phyloP scores from a whole-genome alignment of 2,888 invertebrate genomes.

The Pterobdella sp. region DNA sequence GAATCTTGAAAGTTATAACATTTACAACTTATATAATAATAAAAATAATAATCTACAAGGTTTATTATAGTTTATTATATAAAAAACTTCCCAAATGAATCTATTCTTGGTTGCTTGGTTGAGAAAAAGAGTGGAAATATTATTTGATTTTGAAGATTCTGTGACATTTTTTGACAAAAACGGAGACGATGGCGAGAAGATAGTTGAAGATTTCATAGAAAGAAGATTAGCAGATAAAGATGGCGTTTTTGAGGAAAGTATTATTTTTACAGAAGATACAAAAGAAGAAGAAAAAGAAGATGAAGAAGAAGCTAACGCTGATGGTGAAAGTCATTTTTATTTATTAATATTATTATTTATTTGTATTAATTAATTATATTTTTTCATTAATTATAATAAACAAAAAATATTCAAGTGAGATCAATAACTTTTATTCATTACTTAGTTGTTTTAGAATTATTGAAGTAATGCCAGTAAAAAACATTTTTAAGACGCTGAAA shows the following conservation, averaged over 20 bases:
- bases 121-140: not conserved
- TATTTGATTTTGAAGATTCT: not conserved
- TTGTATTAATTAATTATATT: not conserved
- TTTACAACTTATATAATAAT: too few species aligned
- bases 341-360: not conserved
- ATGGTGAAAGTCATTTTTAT: too few species aligned
- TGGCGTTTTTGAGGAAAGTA: not conserved
- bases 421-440: not conserved
- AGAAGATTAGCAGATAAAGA: not conserved
- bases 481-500: not conserved
- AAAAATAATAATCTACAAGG: too few species aligned
- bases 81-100: not conserved
- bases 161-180: not conserved
- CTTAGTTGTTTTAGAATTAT: not conserved
- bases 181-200: not conserved
- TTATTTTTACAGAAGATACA: not conserved
- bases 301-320: not conserved
- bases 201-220: not conserved
- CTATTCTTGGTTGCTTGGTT: conserved; percentile 5
- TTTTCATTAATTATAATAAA: not conserved
- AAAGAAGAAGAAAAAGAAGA: conserved; percentile 4
- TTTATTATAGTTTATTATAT: not conserved
- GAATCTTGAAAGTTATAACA: too few species aligned
- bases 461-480: not conserved
- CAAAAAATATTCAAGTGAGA: not conserved